These are phyloP conservation scores for Nephotettix cincticeps DNA, from an alignment of 1,140 invertebrate genomes.

Conservation along the genomic window DNA sequence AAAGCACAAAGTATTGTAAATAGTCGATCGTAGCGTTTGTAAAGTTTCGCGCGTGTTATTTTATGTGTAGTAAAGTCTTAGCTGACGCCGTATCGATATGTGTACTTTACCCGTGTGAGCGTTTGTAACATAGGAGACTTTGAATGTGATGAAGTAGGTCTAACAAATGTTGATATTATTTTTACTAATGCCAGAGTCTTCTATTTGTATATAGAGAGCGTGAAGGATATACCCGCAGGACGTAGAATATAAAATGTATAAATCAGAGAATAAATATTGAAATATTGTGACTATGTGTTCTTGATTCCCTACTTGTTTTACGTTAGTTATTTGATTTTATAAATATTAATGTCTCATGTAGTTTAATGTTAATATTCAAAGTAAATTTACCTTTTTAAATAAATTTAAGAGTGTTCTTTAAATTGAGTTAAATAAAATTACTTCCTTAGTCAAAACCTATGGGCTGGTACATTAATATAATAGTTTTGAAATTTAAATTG, in stretches of 20 bases:
- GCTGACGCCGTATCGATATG: not conserved
- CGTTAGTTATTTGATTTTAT: no score
- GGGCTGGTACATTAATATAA: no score
- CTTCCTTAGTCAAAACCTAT: no score
- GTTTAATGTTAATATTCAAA: no score
- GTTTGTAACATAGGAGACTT: not conserved
- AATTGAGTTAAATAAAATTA: no score
- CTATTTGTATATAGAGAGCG: slow-evolving; percentile 14
- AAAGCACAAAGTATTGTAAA: slow-evolving; percentile 18
- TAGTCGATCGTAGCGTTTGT: slow-evolving; percentile 9
- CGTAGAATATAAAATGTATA: slow-evolving; percentile 1
- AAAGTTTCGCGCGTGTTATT: not conserved
- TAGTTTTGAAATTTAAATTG: no score
- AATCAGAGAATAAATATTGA: not conserved
- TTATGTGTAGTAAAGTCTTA: not conserved
- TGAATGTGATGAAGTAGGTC: not conserved
- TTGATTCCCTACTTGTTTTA: no score
- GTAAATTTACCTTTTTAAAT: no score
- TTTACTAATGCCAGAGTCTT: slow-evolving; percentile 22
- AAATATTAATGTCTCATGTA: no score
- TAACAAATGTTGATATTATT: slow-evolving; percentile 21
- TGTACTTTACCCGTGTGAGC: not conserved
- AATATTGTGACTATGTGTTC: no score
- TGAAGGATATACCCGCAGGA: not conserved
- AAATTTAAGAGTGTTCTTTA: no score